Evolutionary conservation across 2,888 invertebrate species (phyloP), one percentile per base, ranked within the genome.

Genomic region (Andrena camellia): DNA sequence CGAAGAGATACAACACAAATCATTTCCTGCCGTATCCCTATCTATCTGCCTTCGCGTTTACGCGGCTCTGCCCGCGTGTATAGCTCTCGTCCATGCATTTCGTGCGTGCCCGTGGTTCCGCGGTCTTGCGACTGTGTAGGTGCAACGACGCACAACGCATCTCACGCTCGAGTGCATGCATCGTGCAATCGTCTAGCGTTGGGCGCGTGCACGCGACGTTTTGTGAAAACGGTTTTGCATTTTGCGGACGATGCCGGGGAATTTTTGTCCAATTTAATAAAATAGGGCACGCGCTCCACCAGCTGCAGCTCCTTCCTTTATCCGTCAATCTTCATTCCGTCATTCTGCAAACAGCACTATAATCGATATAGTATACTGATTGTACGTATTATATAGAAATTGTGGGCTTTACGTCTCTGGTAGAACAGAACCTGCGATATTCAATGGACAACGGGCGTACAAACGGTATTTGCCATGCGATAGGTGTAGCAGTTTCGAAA

Each of bases 1-100:
- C 91, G 91, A 89, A 82, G 85, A 91, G 91, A 92, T 91, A 91
- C 89, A 90, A 89, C 91, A 89, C 92, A 92, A 92, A 92, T 92
- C 91, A 91, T 90, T 92, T 92, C 92, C 92, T 92, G 92, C 90
- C 90, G 87, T 89, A 89, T 89, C 89, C 90, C 90, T 88, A 89
- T 90, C 90, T 86, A 87, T 89, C 89, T 86, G 81, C 77, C 83
- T 87, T 87, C 83, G 80, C 88, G 88, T 85, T 83, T 78, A 82
- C 83, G 84, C 88, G 69, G 62, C 33, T 17, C 20, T 29, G 75
- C 69, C 70, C 64, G 84, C 48, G 83, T 82, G 80, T 79, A 71
- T 75, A 82, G 60, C 33, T 7, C 57, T n/a, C 68, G 68, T 26
- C 33, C 54, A 70, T 71, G 83, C 64, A 60, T 52, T 52, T 70